Percentiles rank a stretch among this genome's conserved stretches.
Evolutionary conservation across 2,888 invertebrate genomes (phyloP).

Genomic region (Pseudococcus viburni): DNA sequence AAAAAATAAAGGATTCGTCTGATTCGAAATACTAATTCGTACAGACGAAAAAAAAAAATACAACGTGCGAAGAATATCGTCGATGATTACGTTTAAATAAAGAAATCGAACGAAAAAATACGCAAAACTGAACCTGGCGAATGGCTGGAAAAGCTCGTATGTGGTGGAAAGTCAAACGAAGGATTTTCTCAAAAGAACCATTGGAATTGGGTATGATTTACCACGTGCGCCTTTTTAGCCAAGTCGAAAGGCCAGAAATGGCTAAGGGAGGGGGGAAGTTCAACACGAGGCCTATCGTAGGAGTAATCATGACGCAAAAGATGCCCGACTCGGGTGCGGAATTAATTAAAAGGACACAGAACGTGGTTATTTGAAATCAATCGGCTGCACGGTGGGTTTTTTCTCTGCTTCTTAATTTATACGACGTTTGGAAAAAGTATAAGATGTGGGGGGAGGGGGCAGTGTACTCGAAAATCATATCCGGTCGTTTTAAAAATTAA

Average conservation of each 20-base stretch:
- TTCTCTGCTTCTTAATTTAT: slow-evolving; percentile 13
- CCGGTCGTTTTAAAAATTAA: slow-evolving; percentile 55
- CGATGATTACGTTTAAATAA: slow-evolving; percentile 28
- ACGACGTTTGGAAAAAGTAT: not conserved
- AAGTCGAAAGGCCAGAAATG: not conserved
- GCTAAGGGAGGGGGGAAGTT: not conserved
- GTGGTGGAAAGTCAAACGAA: slow-evolving; percentile 8
- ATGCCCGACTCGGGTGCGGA: not conserved
- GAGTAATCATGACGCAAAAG: slow-evolving; percentile 41
- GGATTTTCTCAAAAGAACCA: not conserved
- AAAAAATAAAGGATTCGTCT: not conserved
- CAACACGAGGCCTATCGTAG: slow-evolving; percentile 43
- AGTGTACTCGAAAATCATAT: slow-evolving; percentile 51
- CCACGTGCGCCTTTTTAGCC: not conserved
- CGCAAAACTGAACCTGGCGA: not conserved
- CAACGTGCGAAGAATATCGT: slow-evolving; percentile 8
- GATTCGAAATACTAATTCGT: too few relatives aligned
- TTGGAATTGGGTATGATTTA: not conserved
- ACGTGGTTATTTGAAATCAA: slow-evolving; percentile 39
- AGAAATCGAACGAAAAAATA: not conserved
- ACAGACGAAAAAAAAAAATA: not conserved
- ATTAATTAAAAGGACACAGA: slow-evolving; percentile 16
- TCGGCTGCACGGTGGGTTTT: not conserved
- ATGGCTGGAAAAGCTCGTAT: not conserved
- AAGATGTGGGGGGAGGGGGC: not conserved